phyloP scores from a whole-genome alignment of 2,888 invertebrate species.

The Hirtodrosophila trivittata region DNA sequence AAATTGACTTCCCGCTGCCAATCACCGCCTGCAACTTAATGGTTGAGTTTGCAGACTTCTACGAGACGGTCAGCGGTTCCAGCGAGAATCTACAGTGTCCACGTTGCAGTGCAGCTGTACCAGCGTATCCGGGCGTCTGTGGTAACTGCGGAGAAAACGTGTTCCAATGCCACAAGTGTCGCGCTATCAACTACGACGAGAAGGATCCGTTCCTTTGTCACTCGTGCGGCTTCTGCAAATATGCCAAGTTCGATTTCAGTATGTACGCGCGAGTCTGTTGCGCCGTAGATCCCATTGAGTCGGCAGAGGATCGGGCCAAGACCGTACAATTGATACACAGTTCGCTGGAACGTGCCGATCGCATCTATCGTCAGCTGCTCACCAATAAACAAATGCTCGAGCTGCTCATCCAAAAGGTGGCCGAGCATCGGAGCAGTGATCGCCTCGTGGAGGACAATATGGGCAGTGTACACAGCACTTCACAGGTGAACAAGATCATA shows the following conservation, averaged over 20 bases:
- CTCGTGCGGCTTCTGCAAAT: conserved; percentile 99
- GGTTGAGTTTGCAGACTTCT: conserved; percentile 99
- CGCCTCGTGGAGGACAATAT: conserved; percentile 85
- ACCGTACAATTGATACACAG: conserved; percentile 96
- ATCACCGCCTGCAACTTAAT: conserved; percentile 99
- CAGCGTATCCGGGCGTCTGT: conserved; percentile 98
- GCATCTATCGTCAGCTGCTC: conserved; percentile 95
- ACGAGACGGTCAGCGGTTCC: conserved; percentile 94
- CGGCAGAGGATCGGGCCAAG: conserved; percentile 97
- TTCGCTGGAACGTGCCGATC: conserved; percentile 96
- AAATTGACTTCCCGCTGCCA: conserved; percentile 97
- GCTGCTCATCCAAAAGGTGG: conserved; percentile 92
- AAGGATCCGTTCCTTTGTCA: conserved; percentile 99
- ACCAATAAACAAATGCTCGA: conserved; percentile 95
- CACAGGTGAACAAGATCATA: conserved; percentile 95
- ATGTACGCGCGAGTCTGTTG: conserved; percentile 95
- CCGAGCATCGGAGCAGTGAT: conserved; percentile 91
- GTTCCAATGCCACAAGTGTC: conserved; percentile 99
- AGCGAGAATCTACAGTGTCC: conserved; percentile 98
- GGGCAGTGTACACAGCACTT: conserved; percentile 85
- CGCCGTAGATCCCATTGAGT: conserved; percentile 98
- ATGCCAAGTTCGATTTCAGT: conserved; percentile 99
- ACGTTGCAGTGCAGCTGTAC: conserved; percentile 97
- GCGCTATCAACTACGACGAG: conserved; percentile 99
- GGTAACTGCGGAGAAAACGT: conserved; percentile 95